A percentile compares a stretch with the other conserved stretches of the same genome.
Evolutionary conservation across 2,888 invertebrate genomes (phyloP).

Genomic region (Scelioninae gen. 2): DNA sequence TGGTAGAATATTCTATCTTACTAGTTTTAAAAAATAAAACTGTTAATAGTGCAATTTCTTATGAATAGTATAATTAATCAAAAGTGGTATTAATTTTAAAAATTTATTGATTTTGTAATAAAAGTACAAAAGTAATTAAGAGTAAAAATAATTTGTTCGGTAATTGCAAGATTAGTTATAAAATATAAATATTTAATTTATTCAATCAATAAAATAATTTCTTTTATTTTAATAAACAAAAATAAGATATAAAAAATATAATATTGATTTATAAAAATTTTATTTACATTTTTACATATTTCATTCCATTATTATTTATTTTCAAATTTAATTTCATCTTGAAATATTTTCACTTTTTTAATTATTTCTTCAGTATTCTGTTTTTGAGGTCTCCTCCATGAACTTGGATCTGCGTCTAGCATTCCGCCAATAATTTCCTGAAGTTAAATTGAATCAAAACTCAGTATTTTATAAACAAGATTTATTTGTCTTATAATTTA

Average conservation of each 20-base stretch:
- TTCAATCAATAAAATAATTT: too few relatives aligned
- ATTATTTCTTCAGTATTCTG: constrained; percentile 86
- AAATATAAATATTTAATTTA: too few relatives aligned
- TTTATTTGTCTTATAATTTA: too few relatives aligned
- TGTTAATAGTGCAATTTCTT: too few relatives aligned
- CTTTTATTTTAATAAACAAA: too few relatives aligned
- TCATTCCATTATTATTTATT: neutral
- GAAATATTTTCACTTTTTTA: constrained; percentile 85
- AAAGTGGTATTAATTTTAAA: too few relatives aligned
- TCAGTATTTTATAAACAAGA: neutral
- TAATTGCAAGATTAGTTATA: too few relatives aligned
- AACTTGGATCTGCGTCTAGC: constrained; percentile 88
- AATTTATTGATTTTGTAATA: too few relatives aligned
- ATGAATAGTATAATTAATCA: too few relatives aligned
- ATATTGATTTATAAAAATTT: neutral
- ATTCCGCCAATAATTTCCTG: constrained; percentile 97
- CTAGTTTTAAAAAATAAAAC: too few relatives aligned
- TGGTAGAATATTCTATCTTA: neutral
- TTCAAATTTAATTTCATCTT: constrained; percentile 76
- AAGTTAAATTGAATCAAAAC: constrained; percentile 61
- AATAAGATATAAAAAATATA: neutral
- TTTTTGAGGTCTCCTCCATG: constrained; percentile 89
- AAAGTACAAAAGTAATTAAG: too few relatives aligned
- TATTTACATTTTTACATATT: neutral
- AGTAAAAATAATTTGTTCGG: too few relatives aligned